Conservation (phyloP, 2,888 invertebrate genomes). For the Dryocosmus kuriphilus region DNA sequence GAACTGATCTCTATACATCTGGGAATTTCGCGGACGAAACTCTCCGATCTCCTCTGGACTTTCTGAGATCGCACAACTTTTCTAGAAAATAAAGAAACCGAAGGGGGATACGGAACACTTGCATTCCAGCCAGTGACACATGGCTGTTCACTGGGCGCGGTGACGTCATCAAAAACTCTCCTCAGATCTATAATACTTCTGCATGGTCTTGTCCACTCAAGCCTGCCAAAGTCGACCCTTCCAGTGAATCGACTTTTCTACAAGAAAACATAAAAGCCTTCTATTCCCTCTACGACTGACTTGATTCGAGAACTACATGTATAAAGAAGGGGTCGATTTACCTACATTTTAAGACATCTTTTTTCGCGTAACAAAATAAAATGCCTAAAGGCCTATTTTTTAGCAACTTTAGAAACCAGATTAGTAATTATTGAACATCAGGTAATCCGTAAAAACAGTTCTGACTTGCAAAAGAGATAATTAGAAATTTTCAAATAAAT, state of each 20-base stretch:
- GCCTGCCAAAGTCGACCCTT: conserved; percentile 21
- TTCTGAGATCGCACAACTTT: conserved; percentile 23
- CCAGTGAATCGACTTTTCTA: conserved; percentile 1
- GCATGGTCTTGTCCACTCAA: conserved; percentile 28
- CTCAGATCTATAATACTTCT: conserved; percentile 15
- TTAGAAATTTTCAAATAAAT: conserved; percentile 8
- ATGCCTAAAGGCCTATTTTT: too few species aligned
- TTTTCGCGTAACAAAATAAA: too few species aligned
- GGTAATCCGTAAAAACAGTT: background rate
- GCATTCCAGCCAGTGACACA: conserved; percentile 34
- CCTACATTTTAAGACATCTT: too few species aligned
- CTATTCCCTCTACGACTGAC: background rate
- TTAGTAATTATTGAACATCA: conserved; percentile 25
- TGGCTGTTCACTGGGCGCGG: conserved; percentile 1
- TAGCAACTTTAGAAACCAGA: too few species aligned
- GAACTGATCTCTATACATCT: conserved; percentile 29
- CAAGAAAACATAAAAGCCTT: conserved; percentile 22
- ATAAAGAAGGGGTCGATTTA: background rate
- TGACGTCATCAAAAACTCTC: background rate
- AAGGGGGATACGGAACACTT: conserved; percentile 28
- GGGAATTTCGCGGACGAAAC: conserved; percentile 19
- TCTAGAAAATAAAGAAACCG: conserved; percentile 18
- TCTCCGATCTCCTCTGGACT: conserved; percentile 15
- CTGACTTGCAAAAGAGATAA: conserved; percentile 12
- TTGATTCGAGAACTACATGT: background rate